Conservation (phyloP, 2,113 vertebrate genomes). For the Chaenogobius annularis region DNA sequence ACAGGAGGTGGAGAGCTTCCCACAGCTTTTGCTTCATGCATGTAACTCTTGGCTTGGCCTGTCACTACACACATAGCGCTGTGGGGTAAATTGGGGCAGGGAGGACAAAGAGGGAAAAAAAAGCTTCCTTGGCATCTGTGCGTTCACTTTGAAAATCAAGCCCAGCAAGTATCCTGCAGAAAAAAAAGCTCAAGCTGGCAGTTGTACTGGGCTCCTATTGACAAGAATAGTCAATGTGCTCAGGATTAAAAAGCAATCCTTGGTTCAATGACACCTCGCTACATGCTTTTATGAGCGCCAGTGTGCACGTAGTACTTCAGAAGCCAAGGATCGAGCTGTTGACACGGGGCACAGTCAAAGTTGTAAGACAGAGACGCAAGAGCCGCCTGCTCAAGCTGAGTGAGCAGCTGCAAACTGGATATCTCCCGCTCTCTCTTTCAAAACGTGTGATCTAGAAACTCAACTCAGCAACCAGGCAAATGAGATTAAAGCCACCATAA, state of each 20-base stretch:
- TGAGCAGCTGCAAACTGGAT: slow-evolving; percentile 72
- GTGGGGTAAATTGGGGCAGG: slow-evolving; percentile 9
- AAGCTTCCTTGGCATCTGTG: slow-evolving; percentile 75
- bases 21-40: slow-evolving; percentile 71
- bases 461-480: slow-evolving; percentile 80
- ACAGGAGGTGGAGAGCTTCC: slow-evolving; percentile 64
- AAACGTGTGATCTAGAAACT: slow-evolving; percentile 78
- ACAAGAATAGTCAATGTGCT: slow-evolving; percentile 80
- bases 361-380: slow-evolving; percentile 70
- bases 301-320: slow-evolving; percentile 76
- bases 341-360: slow-evolving; percentile 76
- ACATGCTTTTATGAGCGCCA: slow-evolving; percentile 74
- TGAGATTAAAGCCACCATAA: slow-evolving; percentile 78
- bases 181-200: slow-evolving; percentile 78
- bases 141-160: slow-evolving; percentile 83
- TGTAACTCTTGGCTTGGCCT: slow-evolving; percentile 74
- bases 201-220: slow-evolving; percentile 81
- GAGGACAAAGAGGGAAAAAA: slow-evolving; percentile 53
- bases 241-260: slow-evolving; percentile 82
- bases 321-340: slow-evolving; percentile 73
- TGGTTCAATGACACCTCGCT: slow-evolving; percentile 77
- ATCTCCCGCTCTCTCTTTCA: slow-evolving; percentile 74
- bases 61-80: slow-evolving; percentile 55
- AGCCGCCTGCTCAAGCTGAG: slow-evolving; percentile 73
- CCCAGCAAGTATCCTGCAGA: slow-evolving; percentile 78